A percentile compares a stretch with the other conserved stretches of the same genome.
Evolutionary conservation across 2,888 invertebrate species (phyloP).

Genomic region (Callyntrura guangdongensis): DNA sequence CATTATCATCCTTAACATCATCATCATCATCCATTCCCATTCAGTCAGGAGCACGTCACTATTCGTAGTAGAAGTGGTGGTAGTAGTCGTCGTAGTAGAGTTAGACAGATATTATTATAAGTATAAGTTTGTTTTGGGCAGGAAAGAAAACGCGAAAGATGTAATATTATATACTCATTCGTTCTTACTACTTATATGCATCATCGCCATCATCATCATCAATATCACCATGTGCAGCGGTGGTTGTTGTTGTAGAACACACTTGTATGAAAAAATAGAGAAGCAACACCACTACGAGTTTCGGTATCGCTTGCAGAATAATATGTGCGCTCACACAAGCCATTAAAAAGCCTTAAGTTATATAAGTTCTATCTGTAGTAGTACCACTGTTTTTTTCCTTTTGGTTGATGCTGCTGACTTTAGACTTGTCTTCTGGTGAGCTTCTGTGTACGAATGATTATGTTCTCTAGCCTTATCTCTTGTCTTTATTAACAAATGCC

Average conservation of each 20-base stretch:
- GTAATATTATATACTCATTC: slow-evolving; percentile 62
- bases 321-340: slow-evolving; percentile 8
- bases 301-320: slow-evolving; percentile 48
- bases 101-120: slow-evolving; percentile 31
- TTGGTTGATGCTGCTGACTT: slow-evolving; percentile 27
- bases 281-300: slow-evolving; percentile 40
- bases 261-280: slow-evolving; percentile 46
- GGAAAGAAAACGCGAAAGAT: slow-evolving; percentile 73
- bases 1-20: slow-evolving; percentile 78
- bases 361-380: slow-evolving; percentile 8
- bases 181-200: slow-evolving; percentile 61
- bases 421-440: background rate
- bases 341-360: slow-evolving; percentile 57
- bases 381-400: slow-evolving; percentile 16
- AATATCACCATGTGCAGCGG: slow-evolving; percentile 63
- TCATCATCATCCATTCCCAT: slow-evolving; percentile 76
- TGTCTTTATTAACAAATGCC: background rate
- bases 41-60: slow-evolving; percentile 76
- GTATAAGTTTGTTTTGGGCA: slow-evolving; percentile 77
- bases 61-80: slow-evolving; percentile 19
- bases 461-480: background rate
- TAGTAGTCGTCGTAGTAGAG: slow-evolving; percentile 14
- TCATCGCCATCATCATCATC: slow-evolving; percentile 65
- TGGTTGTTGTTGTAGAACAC: slow-evolving; percentile 35
- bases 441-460: background rate